Evolutionary conservation across 2,113 vertebrate genomes (phyloP).

Genomic region (Sturnira hondurensis): DNA sequence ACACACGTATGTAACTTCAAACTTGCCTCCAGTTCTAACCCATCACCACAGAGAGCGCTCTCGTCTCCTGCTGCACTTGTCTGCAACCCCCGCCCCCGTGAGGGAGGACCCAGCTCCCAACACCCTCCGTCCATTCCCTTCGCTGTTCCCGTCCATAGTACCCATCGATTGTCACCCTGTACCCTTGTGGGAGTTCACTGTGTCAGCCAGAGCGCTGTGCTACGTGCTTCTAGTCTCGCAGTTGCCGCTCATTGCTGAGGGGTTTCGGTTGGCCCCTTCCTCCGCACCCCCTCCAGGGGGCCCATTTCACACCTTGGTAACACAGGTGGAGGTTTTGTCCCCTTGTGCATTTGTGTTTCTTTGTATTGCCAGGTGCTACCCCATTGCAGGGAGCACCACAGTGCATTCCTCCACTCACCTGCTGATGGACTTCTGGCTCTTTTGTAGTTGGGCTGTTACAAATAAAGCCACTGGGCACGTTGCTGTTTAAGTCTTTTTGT

Average conservation of each 20-base stretch:
- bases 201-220: not conserved
- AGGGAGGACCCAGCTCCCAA: not conserved
- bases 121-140: not conserved
- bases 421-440: no score
- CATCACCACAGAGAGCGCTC: not conserved
- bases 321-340: not conserved
- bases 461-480: not conserved
- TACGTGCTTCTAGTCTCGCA: not conserved
- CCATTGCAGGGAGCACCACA: no score
- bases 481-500: not conserved
- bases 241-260: not conserved
- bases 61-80: not conserved
- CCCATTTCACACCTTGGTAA: not conserved
- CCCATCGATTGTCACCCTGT: not conserved
- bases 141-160: not conserved
- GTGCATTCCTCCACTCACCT: not conserved
- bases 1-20: fast-evolving
- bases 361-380: not conserved
- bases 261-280: no score
- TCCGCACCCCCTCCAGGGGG: not conserved
- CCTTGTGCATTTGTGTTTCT: not conserved
- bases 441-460: not conserved
- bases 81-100: not conserved
- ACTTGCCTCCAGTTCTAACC: not conserved
- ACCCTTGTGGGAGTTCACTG: no score